These are phyloP conservation scores for Callyntrura sp. DNA, from an alignment of 2,888 invertebrate species.

Conservation along the genomic window DNA sequence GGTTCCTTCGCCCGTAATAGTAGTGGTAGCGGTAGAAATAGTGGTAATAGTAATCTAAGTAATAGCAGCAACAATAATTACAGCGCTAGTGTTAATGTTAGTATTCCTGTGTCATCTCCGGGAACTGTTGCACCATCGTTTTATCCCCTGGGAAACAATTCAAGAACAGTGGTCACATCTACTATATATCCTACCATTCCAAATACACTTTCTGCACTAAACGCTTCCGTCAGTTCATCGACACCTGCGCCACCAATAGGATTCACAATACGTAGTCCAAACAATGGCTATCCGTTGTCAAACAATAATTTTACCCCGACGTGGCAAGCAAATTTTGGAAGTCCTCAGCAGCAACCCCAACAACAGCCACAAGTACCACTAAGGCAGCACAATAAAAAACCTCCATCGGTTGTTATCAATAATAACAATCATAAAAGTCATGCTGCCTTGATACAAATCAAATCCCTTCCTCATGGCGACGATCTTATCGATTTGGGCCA, in stretches of 20 bases:
- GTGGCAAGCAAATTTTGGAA: constrained; percentile 17
- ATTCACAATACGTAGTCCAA: constrained; percentile 49
- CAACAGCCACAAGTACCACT: constrained; percentile 1
- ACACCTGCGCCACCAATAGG: constrained; percentile 56
- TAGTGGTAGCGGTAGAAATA: neutral
- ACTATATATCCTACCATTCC: constrained; percentile 58
- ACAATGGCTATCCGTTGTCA: neutral
- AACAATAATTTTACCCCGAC: constrained; percentile 1
- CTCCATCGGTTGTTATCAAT: constrained; percentile 14
- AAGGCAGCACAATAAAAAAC: neutral
- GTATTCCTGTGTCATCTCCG: constrained; percentile 31
- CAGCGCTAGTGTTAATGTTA: neutral
- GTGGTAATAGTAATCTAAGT: constrained; percentile 7
- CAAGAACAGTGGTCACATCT: neutral
- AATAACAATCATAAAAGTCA: constrained; percentile 17
- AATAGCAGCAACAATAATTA: neutral
- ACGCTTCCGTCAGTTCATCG: neutral
- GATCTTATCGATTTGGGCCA: constrained; percentile 85
- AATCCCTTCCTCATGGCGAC: constrained; percentile 71
- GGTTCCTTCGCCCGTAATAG: constrained; percentile 50
- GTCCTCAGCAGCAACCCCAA: neutral
- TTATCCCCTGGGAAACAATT: constrained; percentile 11
- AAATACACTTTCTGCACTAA: constrained; percentile 28
- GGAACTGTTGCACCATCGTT: neutral
- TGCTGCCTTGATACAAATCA: neutral